Base-by-base conservation (phyloP, 2,113 vertebrate genomes). In the Opisthocomus hoazin region DNA sequence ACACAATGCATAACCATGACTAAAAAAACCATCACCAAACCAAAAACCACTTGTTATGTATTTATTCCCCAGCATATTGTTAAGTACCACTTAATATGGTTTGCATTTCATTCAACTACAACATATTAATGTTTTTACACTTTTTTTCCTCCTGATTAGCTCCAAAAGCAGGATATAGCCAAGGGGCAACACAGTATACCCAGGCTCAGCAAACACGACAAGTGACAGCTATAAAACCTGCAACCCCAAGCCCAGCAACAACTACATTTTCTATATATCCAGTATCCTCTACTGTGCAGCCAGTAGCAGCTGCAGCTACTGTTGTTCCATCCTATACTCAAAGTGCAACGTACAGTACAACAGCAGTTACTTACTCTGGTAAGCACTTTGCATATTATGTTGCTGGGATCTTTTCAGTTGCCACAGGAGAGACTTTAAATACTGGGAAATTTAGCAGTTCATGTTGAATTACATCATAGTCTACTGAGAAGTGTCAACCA, bases 221-320 rank as follows among this genome's bases (percentile, higher is more conserved):
- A 97, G 99, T 99, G 96, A 99, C 99, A 29, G 99, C 99, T 94
- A 99, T 99, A 96, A 99, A 99, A 92, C 99, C 99, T 88, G 99
- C 99, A 39, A 99, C 99, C 46, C 99, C 99, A 70, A 99, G 98
- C 97, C 99, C 99, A 39, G 99, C 99, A 76, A 99, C 99, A 5
- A 99, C 99, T 12, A 99, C 99, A 0, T 99, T 99, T 97, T 99
- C 99, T 82, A 99, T 99, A 96, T 99, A 99, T 98, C 99, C 99
- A 0, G 99, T 99, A 74, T 99, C 99, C 54, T 99, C 99, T 36
- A 98, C 99, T 29, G 99, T 99, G 84, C 99, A 99, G 94, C 99
- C 99, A 4, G 98, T 99, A 32, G 99, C 99, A 80, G 98, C 98
- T 78, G 99, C 99, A 11, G 98, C 99, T 46, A 99, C 99, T 60